These are phyloP conservation scores for Scolopax mira DNA, from an alignment of 2,113 vertebrate species.

Conservation along the genomic window DNA sequence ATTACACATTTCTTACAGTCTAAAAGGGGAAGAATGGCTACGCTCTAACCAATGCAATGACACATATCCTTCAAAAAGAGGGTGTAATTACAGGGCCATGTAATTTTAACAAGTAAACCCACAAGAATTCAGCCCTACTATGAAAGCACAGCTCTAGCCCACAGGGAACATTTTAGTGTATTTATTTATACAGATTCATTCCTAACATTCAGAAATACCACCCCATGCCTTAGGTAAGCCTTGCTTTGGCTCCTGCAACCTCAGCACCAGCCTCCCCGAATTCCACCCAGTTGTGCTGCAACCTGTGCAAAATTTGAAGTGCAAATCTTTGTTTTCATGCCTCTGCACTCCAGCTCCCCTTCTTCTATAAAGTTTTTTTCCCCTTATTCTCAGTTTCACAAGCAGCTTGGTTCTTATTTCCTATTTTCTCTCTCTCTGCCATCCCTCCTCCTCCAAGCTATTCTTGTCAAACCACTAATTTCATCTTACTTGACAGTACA, in stretches of 20 bases:
- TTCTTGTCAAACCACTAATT: conserved; percentile 50
- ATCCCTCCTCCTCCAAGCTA: conserved; percentile 37
- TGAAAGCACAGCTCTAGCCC: conserved; percentile 22
- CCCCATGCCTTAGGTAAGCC: conserved; percentile 19
- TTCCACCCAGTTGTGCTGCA: not conserved
- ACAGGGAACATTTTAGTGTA: conserved; percentile 21
- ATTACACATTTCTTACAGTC: conserved; percentile 43
- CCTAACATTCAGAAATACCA: conserved; percentile 15
- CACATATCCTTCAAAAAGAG: conserved; percentile 20
- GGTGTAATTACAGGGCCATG: conserved; percentile 17
- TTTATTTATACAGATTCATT: conserved; percentile 39
- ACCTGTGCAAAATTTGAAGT: not conserved
- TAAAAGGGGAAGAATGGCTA: conserved; percentile 38
- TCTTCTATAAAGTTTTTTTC: not conserved
- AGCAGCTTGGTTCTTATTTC: conserved; percentile 35
- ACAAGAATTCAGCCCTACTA: conserved; percentile 25
- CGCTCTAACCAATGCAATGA: conserved; percentile 1
- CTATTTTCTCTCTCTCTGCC: conserved; percentile 12
- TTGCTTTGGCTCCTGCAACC: not conserved
- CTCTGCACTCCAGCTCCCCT: not conserved
- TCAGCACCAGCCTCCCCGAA: not conserved
- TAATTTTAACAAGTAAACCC: conserved; percentile 54
- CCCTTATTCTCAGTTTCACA: not conserved
- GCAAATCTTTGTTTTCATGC: not conserved
- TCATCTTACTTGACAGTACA: conserved; percentile 29